Base-by-base conservation (phyloP, 2,113 vertebrate genomes). In the Etheostoma cragini region DNA sequence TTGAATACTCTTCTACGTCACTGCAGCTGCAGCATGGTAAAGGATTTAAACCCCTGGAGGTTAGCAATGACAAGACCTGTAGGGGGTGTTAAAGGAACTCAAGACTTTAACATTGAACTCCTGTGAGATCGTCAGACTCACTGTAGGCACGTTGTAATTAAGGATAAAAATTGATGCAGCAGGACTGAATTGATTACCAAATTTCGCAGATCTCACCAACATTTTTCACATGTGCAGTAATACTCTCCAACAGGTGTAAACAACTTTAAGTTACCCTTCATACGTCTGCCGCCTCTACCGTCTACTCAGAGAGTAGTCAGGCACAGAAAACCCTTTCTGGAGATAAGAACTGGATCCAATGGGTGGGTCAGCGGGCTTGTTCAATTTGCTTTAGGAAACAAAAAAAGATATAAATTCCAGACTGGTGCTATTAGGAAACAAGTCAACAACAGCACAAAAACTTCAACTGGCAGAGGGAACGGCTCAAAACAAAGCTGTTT, bases 401-500 rank as follows among this genome's bases (percentile, higher is more conserved):
- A 30, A 19, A 6, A 46, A 14, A 24, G 26, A 22, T 42, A 52
- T n/a, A n/a, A 49, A 47, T 21, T 54, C 17, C 72, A 68, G 45
- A 11, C 17, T 5, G 33, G 50, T 63, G 22, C 1, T 58, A 19
- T 75, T 45, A 76, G 50, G 30, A 69, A 75, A 66, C 13, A 60
- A 77, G 17, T 68, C 24, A 38, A 69, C 53, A 60, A 61, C 72
- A 86, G 35, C 7, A 8, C 35, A 38, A 38, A 7, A 80, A 72
- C 76, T 60, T 35, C 2, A 67, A 22, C 72, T 63, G 49, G 63
- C 14, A 45, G n/a, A 26, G 24, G 21, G 38, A 83, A 52, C 21
- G 26, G 46, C 58, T 70, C 21, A 46, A 42, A 49, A 46, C 49
- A 74, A 79, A 83, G 49, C 71, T 70, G 49, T 7, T 68, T 78